These are phyloP conservation scores for Lepus oiostolus DNA, from an alignment of 2,797 vertebrate genomes.

Conservation along the genomic window DNA sequence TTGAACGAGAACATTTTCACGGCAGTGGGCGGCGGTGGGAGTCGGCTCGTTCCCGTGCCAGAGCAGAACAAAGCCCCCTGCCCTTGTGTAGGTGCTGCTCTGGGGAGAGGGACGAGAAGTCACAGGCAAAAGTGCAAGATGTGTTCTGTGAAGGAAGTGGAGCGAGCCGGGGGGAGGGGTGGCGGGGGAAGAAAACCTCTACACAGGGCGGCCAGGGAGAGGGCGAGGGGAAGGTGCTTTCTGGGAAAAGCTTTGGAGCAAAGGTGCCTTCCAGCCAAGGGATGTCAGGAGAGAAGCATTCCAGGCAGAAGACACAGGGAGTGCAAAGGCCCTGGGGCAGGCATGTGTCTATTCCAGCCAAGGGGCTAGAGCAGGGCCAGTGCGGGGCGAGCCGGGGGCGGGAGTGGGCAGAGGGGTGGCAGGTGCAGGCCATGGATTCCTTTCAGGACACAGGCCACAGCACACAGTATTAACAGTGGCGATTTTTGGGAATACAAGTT, in stretches of 20 bases:
- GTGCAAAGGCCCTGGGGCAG: background rate
- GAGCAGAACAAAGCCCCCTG: background rate
- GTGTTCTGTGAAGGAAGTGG: background rate
- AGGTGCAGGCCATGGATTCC: background rate
- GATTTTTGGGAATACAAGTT: background rate
- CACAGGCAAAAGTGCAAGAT: background rate
- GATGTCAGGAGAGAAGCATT: background rate
- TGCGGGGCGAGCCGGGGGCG: too few relatives aligned
- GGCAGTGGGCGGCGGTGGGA: background rate
- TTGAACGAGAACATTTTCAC: background rate
- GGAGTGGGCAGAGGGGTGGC: background rate
- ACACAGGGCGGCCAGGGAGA: background rate
- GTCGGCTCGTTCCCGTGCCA: background rate
- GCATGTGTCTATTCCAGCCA: accelerated
- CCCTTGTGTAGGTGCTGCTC: background rate
- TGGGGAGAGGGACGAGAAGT: background rate
- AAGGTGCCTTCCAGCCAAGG: background rate
- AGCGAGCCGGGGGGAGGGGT: too few relatives aligned
- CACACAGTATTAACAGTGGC: too few relatives aligned
- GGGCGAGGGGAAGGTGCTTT: background rate
- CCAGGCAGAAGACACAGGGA: background rate
- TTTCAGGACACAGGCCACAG: background rate
- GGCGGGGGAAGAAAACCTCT: background rate
- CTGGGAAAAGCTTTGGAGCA: background rate
- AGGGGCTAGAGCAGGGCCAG: background rate